Evolutionary conservation across 1,140 invertebrate species (phyloP), one percentile per base, ranked within the genome.

Genomic region (Sminthurinus signatus): DNA sequence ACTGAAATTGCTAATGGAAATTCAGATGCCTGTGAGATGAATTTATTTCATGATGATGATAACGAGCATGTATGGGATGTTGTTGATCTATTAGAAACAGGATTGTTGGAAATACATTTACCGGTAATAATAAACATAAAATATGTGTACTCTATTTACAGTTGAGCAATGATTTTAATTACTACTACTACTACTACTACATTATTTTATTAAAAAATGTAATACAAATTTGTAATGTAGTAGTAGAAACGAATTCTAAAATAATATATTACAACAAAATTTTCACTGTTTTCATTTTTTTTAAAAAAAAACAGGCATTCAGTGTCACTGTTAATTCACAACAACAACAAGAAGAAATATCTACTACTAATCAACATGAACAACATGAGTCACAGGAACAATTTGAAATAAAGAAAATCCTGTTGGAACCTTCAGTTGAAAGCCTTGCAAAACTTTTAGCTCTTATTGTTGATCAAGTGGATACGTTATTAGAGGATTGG

Each of bases 401-500:
- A n/a, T n/a, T n/a, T n/a, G n/a, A n/a, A n/a, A n/a, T n/a, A n/a
- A 73, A 76, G 57, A 83, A 85, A 25, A 77, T 88, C 31, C 85
- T 86, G 15, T 75, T 87, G 51, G 88, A 88, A 73, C 89, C 83
- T 48, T 86, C 83, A 62, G 81, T 85, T 43, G 86, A 88, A 77
- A 85, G 84, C 68, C 83, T 91, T 59, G 86, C 94, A 0, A 89
- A 93, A 74, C 75, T 99, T 17, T 75, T 98, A 48, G 89, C 94
- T 0, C 77, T 96, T 19, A 84, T 93, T n/a, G 91, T 97, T 0
- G 93, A 97, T 76, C 93, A 98, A 75, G 91, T 99, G 71, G 96
- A 99, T 76, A 88, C 94, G 55, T 77, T 99, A 25, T 77, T 99
- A 0, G 96, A 99, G 77, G 96, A 99, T 77, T 99, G 96, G 96